phyloP scores from a whole-genome alignment of 2,888 invertebrate species.

The Eupelmus urozonus region DNA sequence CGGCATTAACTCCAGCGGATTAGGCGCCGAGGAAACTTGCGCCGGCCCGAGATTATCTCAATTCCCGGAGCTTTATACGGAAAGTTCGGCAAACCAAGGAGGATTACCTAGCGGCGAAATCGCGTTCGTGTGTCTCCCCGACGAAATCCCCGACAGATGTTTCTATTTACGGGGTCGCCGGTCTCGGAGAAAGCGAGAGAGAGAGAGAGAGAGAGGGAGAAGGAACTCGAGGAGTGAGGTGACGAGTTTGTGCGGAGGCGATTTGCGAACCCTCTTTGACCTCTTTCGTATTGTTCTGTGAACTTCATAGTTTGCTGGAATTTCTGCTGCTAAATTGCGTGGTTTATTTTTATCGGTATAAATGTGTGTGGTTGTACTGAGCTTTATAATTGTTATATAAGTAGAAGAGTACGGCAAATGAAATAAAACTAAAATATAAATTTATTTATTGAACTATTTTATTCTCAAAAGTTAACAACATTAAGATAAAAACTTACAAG shows the following conservation, averaged over 20 bases:
- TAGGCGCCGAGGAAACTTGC: constrained; percentile 23
- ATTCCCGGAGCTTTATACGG: constrained; percentile 49
- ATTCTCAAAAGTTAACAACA: too few species aligned
- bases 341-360: too few species aligned
- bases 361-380: too few species aligned
- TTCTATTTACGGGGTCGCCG: constrained; percentile 70
- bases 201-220: not conserved
- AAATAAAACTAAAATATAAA: too few species aligned
- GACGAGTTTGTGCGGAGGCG: constrained; percentile 22
- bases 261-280: not conserved
- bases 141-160: constrained; percentile 73
- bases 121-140: constrained; percentile 63
- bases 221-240: constrained; percentile 8
- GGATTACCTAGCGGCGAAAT: constrained; percentile 64
- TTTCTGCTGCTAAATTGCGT: too few species aligned
- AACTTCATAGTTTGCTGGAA: too few species aligned
- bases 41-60: constrained; percentile 55
- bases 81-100: constrained; percentile 47
- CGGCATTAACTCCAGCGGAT: constrained; percentile 52
- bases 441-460: too few species aligned
- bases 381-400: too few species aligned
- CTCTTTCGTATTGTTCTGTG: too few species aligned
- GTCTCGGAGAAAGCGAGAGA: too few species aligned
- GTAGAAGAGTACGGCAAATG: too few species aligned
- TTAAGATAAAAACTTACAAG: too few species aligned